Conservation (phyloP, 2,113 vertebrate species). For the Ursus arctos region DNA sequence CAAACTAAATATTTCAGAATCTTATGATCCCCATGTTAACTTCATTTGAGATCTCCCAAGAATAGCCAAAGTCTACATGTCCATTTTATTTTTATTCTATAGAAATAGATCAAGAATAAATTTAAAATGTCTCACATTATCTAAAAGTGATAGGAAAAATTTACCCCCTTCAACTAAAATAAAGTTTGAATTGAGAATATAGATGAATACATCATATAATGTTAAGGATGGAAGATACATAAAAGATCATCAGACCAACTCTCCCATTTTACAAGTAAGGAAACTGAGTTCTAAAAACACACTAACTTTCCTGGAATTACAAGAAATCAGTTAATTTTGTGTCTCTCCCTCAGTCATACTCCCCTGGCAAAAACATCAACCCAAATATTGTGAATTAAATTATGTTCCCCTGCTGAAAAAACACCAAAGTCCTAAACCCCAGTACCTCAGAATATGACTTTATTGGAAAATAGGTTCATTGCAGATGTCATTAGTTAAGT, state of each 20-base stretch:
- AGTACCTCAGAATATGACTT: background rate
- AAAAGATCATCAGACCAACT: background rate
- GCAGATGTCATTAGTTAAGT: background rate
- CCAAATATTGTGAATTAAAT: background rate
- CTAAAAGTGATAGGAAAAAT: background rate
- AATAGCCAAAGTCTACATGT: background rate
- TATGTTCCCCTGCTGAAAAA: background rate
- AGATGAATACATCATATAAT: background rate
- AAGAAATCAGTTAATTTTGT: background rate
- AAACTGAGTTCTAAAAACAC: background rate
- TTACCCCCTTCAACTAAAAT: background rate
- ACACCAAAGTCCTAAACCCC: background rate
- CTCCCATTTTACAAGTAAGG: background rate
- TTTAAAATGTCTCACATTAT: background rate
- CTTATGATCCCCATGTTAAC: background rate
- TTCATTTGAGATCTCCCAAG: background rate
- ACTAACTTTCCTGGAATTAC: background rate
- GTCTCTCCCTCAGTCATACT: background rate
- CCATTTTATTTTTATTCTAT: background rate
- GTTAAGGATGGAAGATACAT: background rate
- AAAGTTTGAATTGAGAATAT: background rate
- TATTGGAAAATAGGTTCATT: background rate
- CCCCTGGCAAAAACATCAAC: background rate
- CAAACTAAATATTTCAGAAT: background rate
- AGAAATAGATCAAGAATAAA: background rate